Percentiles rank a stretch among this genome's conserved stretches.
Conservation (phyloP, 2,888 invertebrate genomes). For the Plagodis dolabraria region DNA sequence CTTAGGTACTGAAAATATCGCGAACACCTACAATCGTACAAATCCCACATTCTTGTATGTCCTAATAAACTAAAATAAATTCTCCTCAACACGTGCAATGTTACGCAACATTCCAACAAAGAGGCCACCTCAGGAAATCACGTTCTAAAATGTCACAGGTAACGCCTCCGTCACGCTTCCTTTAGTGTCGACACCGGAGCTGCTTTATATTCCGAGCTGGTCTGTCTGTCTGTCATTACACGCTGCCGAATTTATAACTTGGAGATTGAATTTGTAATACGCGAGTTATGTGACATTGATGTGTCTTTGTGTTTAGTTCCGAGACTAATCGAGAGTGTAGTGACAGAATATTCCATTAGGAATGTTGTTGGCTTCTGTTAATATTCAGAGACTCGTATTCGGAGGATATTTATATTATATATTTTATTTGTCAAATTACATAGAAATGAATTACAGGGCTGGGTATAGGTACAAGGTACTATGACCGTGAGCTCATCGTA, state of each 20-base stretch:
- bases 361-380: too few relatives aligned
- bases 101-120: conserved; percentile 36
- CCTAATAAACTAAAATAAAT: conserved; percentile 10
- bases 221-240: conserved; percentile 52
- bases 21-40: neutral
- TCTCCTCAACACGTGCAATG: conserved; percentile 24
- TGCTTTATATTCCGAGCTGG: conserved; percentile 65
- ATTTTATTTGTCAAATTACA: too few relatives aligned
- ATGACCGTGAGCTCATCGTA: too few relatives aligned
- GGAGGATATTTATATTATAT: too few relatives aligned
- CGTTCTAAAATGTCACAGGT: conserved; percentile 73
- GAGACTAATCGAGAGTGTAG: too few relatives aligned
- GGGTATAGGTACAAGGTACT: too few relatives aligned
- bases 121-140: conserved; percentile 61
- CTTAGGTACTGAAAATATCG: too few relatives aligned
- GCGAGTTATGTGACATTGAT: neutral
- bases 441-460: too few relatives aligned
- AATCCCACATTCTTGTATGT: neutral
- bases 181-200: conserved; percentile 43
- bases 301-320: neutral
- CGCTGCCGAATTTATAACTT: conserved; percentile 26
- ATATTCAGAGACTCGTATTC: too few relatives aligned
- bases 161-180: conserved; percentile 55
- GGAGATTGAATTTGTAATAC: conserved; percentile 20
- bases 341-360: too few relatives aligned